Evolutionary conservation across 2,113 vertebrate genomes (phyloP).

Genomic region (Corythaeola cristata): DNA sequence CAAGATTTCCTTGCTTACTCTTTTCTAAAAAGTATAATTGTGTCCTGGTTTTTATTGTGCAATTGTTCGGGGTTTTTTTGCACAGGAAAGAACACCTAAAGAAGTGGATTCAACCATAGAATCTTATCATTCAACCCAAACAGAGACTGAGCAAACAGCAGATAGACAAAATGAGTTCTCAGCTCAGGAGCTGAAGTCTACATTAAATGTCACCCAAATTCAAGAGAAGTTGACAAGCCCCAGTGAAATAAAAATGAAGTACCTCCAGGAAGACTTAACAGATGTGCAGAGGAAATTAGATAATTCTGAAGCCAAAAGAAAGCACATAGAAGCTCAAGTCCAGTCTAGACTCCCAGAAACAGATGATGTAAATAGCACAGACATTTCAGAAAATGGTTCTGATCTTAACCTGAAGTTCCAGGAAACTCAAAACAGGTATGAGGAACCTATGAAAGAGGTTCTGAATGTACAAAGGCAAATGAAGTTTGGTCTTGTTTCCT

Average conservation of each 20-base stretch:
- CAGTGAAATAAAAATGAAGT: constrained; percentile 72
- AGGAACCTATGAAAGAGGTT: constrained; percentile 82
- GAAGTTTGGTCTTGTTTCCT: constrained; percentile 57
- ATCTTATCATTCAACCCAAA: constrained; percentile 82
- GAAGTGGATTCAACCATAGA: constrained; percentile 74
- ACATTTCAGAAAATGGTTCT: constrained; percentile 81
- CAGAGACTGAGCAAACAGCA: constrained; percentile 74
- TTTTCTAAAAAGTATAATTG: not conserved
- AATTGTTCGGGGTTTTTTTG: not conserved
- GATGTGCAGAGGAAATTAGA: constrained; percentile 79
- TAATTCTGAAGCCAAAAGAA: constrained; percentile 80
- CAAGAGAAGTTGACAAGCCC: constrained; percentile 38
- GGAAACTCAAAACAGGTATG: constrained; percentile 81
- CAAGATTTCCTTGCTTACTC: not conserved
- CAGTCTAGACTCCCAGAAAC: constrained; percentile 59
- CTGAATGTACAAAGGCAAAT: constrained; percentile 76
- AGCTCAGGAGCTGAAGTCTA: constrained; percentile 36
- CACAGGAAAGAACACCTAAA: constrained; percentile 71
- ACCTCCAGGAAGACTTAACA: constrained; percentile 81
- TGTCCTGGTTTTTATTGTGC: not conserved
- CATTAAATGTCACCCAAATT: not conserved
- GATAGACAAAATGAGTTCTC: constrained; percentile 45
- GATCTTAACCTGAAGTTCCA: constrained; percentile 83
- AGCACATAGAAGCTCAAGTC: constrained; percentile 77
- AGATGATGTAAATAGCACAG: constrained; percentile 57